Base-by-base conservation (phyloP, 2,888 invertebrate species). In the Itoplectis maculator region DNA sequence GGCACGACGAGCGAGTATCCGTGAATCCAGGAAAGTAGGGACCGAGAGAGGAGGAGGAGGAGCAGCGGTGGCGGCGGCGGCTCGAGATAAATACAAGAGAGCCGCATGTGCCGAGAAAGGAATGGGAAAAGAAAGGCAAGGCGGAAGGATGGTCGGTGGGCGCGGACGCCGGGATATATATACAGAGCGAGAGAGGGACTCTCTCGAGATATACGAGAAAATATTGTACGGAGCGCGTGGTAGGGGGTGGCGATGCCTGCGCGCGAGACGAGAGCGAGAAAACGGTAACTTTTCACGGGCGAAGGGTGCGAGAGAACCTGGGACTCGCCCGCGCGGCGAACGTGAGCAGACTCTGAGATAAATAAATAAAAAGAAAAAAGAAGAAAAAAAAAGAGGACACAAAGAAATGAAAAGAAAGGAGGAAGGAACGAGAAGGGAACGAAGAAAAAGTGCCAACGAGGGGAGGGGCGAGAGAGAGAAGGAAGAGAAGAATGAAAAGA, bases 391-490 rank as follows among this genome's bases (percentile, higher is more conserved):
- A 74, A 68, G 54, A 18, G 40, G 20, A 78, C 42, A 54, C 45
- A 59, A 59, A 37, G 45, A 69, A 77, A 78, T 79, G 73, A 59
- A 81, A 65, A 45, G 45, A 37, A 59, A 47, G 56, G 66, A 73
- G 45, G 11, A 42, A 45, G 40, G 47, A 54, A 13, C 5, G 8
- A 42, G 13, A 42, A 29, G 29, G 42, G 13, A 7, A 42, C 1
- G 8, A 42, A n/a, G 35, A 61, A 61, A 61, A 61, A 37, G 37
- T 15, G 0, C 11, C 9, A 37, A 29, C n/a, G 61, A 9, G 18
- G 9, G 11, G 29, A 42, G 70, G 70, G 11, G 35, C 61, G 35
- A n/a, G 61, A 61, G 37, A 13, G 29, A 37, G 40, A 23, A 20
- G 68, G 23, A 68, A 70, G 68, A 63, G 65, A 65, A 47, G 45